Evolutionary conservation across 2,888 invertebrate species (phyloP).

Genomic region (Griposia aprilina): DNA sequence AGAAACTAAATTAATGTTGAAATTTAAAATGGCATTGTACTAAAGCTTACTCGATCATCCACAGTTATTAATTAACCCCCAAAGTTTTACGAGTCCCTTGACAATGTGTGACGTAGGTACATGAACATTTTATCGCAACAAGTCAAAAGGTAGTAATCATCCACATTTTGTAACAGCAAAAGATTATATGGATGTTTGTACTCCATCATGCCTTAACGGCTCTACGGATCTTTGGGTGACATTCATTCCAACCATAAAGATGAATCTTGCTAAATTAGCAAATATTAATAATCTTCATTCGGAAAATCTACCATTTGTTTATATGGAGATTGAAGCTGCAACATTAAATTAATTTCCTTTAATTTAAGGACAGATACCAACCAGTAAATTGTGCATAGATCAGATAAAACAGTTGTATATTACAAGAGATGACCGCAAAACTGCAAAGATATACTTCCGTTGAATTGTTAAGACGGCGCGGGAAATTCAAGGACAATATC

Average conservation of each 20-base stretch:
- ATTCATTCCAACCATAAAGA: constrained; percentile 15
- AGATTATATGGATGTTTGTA: not conserved
- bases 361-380: constrained; percentile 13
- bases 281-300: constrained; percentile 9
- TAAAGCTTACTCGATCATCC: constrained; percentile 43
- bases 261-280: not conserved
- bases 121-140: constrained; percentile 20
- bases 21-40: constrained; percentile 47
- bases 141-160: constrained; percentile 2
- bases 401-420: constrained; percentile 19
- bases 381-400: constrained; percentile 28
- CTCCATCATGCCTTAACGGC: not conserved
- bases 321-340: not conserved
- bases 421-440: constrained; percentile 34
- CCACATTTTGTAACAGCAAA: constrained; percentile 13
- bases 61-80: constrained; percentile 43
- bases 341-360: constrained; percentile 18
- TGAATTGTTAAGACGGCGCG: constrained; percentile 25
- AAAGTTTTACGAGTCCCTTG: constrained; percentile 49
- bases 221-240: not conserved
- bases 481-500: constrained; percentile 48
- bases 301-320: constrained; percentile 25
- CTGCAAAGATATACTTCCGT: constrained; percentile 32
- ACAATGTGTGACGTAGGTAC: constrained; percentile 11
- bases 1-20: constrained; percentile 11